phyloP scores from a whole-genome alignment of 2,888 invertebrate species.

The Epinotia ramella region DNA sequence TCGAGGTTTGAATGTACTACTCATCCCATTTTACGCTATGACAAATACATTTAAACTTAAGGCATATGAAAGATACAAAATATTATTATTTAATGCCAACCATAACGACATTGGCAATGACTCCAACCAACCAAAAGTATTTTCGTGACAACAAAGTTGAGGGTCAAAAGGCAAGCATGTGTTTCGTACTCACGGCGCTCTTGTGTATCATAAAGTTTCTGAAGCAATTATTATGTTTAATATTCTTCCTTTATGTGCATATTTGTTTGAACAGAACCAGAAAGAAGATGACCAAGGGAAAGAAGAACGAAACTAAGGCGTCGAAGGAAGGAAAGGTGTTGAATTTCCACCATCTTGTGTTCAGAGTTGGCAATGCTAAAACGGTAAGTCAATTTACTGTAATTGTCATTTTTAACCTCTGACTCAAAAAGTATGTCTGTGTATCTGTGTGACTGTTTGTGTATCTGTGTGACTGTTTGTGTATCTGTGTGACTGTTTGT shows the following conservation, averaged over 20 bases:
- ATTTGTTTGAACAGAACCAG: constrained; percentile 15
- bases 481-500: no score
- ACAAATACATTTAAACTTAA: no score
- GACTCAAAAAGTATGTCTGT: no score
- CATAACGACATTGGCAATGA: neutral
- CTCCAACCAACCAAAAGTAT: neutral
- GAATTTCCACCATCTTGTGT: constrained; percentile 75
- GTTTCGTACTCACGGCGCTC: neutral
- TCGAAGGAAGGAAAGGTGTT: constrained; percentile 64
- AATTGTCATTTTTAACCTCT: no score
- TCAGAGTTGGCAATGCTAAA: constrained; percentile 79
- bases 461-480: no score
- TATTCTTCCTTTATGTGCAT: constrained; percentile 20
- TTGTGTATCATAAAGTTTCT: constrained; percentile 9
- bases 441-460: no score
- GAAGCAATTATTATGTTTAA: constrained; percentile 15
- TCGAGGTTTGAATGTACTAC: no score
- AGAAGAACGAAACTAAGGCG: constrained; percentile 37
- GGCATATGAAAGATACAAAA: no score
- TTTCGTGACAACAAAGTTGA: neutral
- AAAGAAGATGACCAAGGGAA: constrained; percentile 63
- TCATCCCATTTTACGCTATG: no score
- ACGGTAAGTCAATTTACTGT: constrained; percentile 62
- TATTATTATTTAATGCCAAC: neutral
- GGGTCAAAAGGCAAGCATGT: constrained; percentile 12